Evolutionary conservation across 2,113 vertebrate species (phyloP), one percentile per base, ranked within the genome.

Genomic region (Cyphotilapia sp.): DNA sequence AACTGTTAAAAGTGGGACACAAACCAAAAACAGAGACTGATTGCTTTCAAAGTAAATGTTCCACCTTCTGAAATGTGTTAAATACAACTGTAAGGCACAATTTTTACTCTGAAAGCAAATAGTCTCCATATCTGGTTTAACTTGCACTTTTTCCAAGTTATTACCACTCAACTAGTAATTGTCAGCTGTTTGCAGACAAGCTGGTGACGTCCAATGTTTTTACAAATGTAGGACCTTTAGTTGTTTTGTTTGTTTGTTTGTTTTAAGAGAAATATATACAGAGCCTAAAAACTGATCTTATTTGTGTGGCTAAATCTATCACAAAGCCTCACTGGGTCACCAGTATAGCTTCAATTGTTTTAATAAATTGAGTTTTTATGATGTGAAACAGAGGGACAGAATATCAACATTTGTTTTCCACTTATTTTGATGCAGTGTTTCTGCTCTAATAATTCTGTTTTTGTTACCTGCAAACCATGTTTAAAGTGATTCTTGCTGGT

Each of bases 371-470:
- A 51, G 74, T 33, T 78, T 51, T 78, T 12, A 78, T 78, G 7
- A 51, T 11, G 17, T 78, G 27, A 78, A 78, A 47, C 45, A 78
- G 16, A 49, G 27, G 7, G 74, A 31, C 0, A 33, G 1, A 78
- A 51, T 51, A 51, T 33, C 74, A 51, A 51, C 10, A 78, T n/a
- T 33, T 78, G 74, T 51, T 51, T 78, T 78, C 19, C 27, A 78
- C 17, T 78, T 51, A 78, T 51, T 78, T 51, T 78, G 45, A 78
- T n/a, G 4, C 45, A n/a, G 9, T n/a, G 17, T 51, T 51, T 78
- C 45, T 78, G 45, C 74, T 6, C 47, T 49, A 51, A 51, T 51
- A 51, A 51, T 51, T 78, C 74, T 8, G 74, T 1, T 78, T 78
- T 19, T 29, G 17, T n/a, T 78, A 51, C 16, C 6, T 47, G 24